Base-by-base conservation (phyloP, 1,140 invertebrate species). In the Drosophila pseudoobscura region DNA sequence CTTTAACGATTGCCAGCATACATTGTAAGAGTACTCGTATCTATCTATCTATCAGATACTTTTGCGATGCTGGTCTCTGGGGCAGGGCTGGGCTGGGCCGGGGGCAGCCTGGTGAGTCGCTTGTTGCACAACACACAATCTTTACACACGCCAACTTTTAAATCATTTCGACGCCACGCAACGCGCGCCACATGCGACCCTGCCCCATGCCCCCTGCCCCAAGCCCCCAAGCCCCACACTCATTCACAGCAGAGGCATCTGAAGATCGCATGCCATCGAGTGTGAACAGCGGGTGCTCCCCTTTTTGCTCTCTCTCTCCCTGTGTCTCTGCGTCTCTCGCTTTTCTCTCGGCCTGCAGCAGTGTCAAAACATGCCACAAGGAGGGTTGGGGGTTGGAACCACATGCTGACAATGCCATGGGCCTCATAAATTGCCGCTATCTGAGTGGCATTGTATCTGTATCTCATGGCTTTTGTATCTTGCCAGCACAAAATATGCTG, bases 391-490 rank as follows among this genome's bases (percentile, higher is more conserved):
- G 15, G 24, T 6, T 22, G 41, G 9, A 49, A 57, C 80, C 80
- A 85, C 72, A 85, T 85, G 80, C 80, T 84, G 80, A 64, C 76
- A 76, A 71, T 57, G 61, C 62, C 60, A 43, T 53, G 82, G 49
- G 72, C 62, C 72, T 60, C 80, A 85, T 84, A 84, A 84, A 84
- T 84, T 85, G 63, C 60, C 50, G 66, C 80, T 84, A 80, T 85
- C 80, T 79, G 54, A 56, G 58, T 11, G 72, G 52, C 47, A 64
- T 69, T 64, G 64, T 63, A 58, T 80, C 43, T 64, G 52, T 24
- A 43, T 56, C 39, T 56, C 24, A 26, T 49, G 15, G 24, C 24
- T 35, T 49, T 55, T 41, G 59, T 35, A 64, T 64, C 35, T 39
- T 39, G 51, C 22, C 51, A 35, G 61, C 59, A 58, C 59, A 58